Conservation (phyloP, 2,113 vertebrate species). For the Malurus elegans region DNA sequence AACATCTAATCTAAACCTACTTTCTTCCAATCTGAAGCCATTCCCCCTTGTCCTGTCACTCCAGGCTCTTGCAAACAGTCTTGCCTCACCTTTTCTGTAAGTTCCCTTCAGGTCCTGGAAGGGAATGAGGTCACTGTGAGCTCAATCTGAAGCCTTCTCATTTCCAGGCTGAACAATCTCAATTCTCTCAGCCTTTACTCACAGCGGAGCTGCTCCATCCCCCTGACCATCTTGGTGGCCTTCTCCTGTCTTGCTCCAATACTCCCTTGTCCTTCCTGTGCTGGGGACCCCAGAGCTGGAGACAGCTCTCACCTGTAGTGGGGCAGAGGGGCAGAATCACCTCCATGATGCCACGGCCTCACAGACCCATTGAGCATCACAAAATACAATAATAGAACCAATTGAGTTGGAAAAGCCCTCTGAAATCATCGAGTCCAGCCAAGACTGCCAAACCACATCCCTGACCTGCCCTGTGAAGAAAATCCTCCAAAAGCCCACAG, state of each 20-base stretch:
- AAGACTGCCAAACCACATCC: neutral
- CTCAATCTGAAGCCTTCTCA: neutral
- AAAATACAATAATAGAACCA: accelerated
- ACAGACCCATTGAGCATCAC: neutral
- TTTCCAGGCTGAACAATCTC: neutral
- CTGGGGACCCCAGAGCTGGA: neutral
- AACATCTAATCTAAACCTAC: neutral
- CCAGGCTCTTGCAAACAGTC: neutral
- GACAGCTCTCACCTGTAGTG: neutral
- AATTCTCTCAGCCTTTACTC: neutral
- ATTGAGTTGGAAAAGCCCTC: neutral
- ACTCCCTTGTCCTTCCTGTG: neutral
- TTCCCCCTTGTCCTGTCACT: neutral
- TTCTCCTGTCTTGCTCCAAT: neutral
- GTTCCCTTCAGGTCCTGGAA: neutral
- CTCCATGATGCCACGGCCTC: neutral
- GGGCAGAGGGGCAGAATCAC: neutral
- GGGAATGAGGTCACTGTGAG: neutral
- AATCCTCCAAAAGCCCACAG: accelerated
- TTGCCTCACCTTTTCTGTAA: neutral
- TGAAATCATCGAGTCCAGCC: neutral
- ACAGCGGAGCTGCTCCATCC: neutral
- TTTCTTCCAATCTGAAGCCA: neutral
- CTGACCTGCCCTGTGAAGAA: accelerated
- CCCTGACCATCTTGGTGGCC: neutral